These are phyloP conservation scores for Lordiphosa mommai DNA, from an alignment of 1,140 invertebrate genomes.

Conservation along the genomic window DNA sequence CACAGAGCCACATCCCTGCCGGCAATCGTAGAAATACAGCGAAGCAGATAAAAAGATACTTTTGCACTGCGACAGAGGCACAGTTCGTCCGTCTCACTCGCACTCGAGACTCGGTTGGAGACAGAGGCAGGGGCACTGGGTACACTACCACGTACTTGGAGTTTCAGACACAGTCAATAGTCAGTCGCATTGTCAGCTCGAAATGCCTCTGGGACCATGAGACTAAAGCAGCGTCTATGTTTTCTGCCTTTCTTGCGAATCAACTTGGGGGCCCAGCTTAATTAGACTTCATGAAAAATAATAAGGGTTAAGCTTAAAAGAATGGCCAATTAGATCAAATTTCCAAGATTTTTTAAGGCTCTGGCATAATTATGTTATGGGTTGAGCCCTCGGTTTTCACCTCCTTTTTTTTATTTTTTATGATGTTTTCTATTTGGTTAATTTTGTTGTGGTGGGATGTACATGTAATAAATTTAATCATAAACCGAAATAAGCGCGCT, in stretches of 20 bases:
- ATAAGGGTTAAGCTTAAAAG: slow-evolving; percentile 68
- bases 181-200: slow-evolving; percentile 11
- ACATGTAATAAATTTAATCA: slow-evolving; percentile 76
- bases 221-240: background rate
- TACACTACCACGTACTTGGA: background rate
- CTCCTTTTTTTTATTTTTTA: slow-evolving; percentile 7
- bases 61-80: slow-evolving; percentile 55
- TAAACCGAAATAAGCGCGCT: slow-evolving; percentile 76
- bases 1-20: slow-evolving; percentile 34
- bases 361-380: slow-evolving; percentile 55
- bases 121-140: background rate
- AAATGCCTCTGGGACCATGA: background rate
- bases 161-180: slow-evolving; percentile 25
- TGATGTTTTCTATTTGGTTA: slow-evolving; percentile 21
- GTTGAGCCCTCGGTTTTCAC: background rate
- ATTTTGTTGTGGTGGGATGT: slow-evolving; percentile 57
- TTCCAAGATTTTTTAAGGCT: slow-evolving; percentile 30
- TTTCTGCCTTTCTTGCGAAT: slow-evolving; percentile 9
- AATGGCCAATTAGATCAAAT: slow-evolving; percentile 71
- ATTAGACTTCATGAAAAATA: slow-evolving; percentile 55
- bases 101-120: background rate
- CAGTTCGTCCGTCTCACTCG: slow-evolving; percentile 19
- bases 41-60: slow-evolving; percentile 71
- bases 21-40: slow-evolving; percentile 63
- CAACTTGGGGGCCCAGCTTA: slow-evolving; percentile 53